Evolutionary conservation across 2,113 vertebrate species (phyloP).

Genomic region (Myotis davidii): DNA sequence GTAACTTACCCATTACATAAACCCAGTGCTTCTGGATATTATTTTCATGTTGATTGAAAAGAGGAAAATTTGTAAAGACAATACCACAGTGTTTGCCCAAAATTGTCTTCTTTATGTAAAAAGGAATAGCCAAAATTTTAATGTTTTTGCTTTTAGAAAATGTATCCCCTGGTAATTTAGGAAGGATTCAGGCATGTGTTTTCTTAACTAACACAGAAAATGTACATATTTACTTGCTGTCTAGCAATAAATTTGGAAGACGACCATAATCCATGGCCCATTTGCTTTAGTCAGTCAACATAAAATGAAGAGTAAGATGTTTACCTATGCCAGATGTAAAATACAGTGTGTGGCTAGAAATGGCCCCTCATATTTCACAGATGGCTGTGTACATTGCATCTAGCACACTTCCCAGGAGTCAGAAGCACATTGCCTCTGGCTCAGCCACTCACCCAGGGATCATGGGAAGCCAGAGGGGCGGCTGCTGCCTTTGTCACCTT

Average conservation of each 20-base stretch:
- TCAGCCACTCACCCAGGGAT: background rate
- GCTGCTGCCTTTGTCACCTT: background rate
- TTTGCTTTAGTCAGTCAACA: background rate
- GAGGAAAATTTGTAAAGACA: background rate
- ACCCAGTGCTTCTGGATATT: background rate
- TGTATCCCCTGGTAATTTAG: background rate
- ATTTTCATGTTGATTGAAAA: background rate
- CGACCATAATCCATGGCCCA: background rate
- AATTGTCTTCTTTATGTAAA: background rate
- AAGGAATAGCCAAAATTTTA: background rate
- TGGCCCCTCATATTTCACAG: background rate
- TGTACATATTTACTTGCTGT: background rate
- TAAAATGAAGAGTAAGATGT: background rate
- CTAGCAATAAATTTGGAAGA: background rate
- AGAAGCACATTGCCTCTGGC: background rate
- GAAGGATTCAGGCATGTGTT: background rate
- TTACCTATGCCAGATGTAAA: constrained; percentile 41
- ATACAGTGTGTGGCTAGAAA: background rate
- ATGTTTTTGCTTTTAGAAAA: background rate
- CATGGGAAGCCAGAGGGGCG: background rate
- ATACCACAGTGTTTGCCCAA: background rate
- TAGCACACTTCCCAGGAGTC: background rate
- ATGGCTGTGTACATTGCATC: background rate
- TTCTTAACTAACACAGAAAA: background rate
- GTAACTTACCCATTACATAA: background rate